Base-by-base conservation (phyloP, 2,113 vertebrate species). In the Falcunculus frontatus region DNA sequence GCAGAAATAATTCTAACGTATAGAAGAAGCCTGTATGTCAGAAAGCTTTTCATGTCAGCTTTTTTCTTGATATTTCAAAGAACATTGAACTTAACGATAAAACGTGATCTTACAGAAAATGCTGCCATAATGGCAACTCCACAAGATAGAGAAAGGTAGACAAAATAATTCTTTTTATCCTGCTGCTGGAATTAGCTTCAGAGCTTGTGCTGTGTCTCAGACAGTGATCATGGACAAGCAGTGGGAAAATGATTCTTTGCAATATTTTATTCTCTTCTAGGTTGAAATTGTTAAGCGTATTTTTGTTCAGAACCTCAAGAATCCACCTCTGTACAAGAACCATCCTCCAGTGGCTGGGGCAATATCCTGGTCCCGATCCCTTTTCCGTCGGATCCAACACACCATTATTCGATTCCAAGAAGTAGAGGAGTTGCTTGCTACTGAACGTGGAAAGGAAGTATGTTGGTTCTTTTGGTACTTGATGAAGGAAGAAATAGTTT, bases 341-440 rank as follows among this genome's bases (percentile, higher is more conserved):
- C 98, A 99, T 46, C 98, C 99, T 56, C 98, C 98, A 0, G 95
- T 99, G 53, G 98, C 99, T 10, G 99, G 99, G n/a, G 98, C 99
- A 21, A 99, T 99, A 79, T 97, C 96, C 86, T 99, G 99, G 99
- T 98, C 96, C 6, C 98, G 97, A 3, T 98, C 97, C 15, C 98
- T 99, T 50, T 98, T 98, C 87, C n/a, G 84, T 26, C 95, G 97
- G 23, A 98, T 99, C 63, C 98, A 98, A 57, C 97, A 96, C 63
- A 98, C 98, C 79, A 98, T 99, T 70, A 87, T 98, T 63, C 90
- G 98, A 5, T 99, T 99, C 82, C 97, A 98, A 23, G 97, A 99
- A 77, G 98, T 97, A 7, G 96, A 97, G 14, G 98, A 98, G 64
- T 93, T 99, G 83, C 84, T 99, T 93, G 80, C 98, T 30, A 97